A percentile compares a stretch with the other conserved stretches of the same genome.
These are phyloP conservation scores for Dorcus hopei DNA, from an alignment of 2,888 invertebrate genomes.

Conservation along the genomic window DNA sequence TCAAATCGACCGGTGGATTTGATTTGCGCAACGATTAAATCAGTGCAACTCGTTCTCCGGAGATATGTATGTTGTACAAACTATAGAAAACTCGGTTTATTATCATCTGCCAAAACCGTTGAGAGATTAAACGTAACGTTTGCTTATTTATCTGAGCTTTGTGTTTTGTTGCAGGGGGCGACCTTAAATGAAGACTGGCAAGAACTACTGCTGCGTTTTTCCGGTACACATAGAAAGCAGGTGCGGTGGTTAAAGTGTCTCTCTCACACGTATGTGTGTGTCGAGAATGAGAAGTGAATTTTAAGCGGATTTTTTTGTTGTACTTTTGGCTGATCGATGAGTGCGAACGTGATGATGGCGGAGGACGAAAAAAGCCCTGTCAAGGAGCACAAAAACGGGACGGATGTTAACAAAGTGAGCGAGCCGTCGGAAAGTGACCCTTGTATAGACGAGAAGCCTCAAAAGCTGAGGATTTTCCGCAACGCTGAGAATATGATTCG, in stretches of 20 bases:
- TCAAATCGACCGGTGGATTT: no score
- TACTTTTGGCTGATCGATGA: no score
- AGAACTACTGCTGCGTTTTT: neutral
- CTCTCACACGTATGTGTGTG: no score
- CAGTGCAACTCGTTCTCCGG: no score
- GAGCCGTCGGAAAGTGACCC: conserved; percentile 37
- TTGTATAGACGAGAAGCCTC: conserved; percentile 31
- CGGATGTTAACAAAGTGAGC: conserved; percentile 19
- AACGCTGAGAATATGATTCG: conserved; percentile 31
- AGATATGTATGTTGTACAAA: no score
- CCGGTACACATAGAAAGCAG: neutral
- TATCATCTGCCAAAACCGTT: neutral
- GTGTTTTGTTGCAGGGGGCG: neutral
- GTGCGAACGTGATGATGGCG: conserved; percentile 12
- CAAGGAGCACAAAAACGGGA: conserved; percentile 22
- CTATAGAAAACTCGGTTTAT: no score
- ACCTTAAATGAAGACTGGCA: neutral
- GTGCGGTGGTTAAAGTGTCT: conserved; percentile 1
- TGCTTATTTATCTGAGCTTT: neutral
- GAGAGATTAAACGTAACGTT: neutral
- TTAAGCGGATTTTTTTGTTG: no score
- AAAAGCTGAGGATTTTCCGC: conserved; percentile 22
- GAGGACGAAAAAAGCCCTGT: conserved; percentile 14
- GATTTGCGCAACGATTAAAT: no score
- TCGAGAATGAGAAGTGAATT: no score